phyloP scores from a whole-genome alignment of 2,113 vertebrate genomes.

The Carassius gibelio region DNA sequence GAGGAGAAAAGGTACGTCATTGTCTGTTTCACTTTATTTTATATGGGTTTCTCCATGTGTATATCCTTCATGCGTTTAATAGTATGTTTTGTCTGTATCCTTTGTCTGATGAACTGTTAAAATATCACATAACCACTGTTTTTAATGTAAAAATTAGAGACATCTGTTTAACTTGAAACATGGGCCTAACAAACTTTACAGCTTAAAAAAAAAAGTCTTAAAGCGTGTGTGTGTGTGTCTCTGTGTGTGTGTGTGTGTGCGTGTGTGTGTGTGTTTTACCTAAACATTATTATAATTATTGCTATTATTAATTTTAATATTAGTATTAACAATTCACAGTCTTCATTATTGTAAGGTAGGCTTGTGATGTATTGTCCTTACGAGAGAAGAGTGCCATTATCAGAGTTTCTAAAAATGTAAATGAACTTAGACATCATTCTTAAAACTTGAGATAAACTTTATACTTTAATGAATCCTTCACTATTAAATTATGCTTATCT shows the following conservation, averaged over 20 bases:
- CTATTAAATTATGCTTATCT: not conserved
- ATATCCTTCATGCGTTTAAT: not conserved
- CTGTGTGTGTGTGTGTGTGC: too few species aligned
- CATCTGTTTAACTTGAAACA: slow-evolving; percentile 17
- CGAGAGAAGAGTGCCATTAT: not conserved
- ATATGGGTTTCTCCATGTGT: not conserved
- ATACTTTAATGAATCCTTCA: not conserved
- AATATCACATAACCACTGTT: slow-evolving; percentile 15
- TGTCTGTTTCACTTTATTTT: slow-evolving; percentile 7
- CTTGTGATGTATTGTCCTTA: not conserved
- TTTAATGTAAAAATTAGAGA: not conserved
- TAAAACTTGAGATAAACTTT: not conserved
- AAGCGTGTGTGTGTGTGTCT: not conserved
- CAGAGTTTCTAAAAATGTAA: not conserved
- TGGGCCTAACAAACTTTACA: slow-evolving; percentile 1
- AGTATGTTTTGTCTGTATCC: not conserved
- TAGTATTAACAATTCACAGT: not conserved
- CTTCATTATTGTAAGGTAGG: not conserved
- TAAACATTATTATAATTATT: not conserved
- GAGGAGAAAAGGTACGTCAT: slow-evolving; percentile 16
- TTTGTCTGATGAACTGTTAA: slow-evolving; percentile 1
- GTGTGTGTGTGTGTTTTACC: not conserved
- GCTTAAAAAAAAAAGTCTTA: not conserved
- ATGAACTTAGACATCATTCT: not conserved
- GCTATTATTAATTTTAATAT: not conserved